These are phyloP conservation scores for Drosophila limbata DNA, from an alignment of 2,888 invertebrate species.

Conservation along the genomic window DNA sequence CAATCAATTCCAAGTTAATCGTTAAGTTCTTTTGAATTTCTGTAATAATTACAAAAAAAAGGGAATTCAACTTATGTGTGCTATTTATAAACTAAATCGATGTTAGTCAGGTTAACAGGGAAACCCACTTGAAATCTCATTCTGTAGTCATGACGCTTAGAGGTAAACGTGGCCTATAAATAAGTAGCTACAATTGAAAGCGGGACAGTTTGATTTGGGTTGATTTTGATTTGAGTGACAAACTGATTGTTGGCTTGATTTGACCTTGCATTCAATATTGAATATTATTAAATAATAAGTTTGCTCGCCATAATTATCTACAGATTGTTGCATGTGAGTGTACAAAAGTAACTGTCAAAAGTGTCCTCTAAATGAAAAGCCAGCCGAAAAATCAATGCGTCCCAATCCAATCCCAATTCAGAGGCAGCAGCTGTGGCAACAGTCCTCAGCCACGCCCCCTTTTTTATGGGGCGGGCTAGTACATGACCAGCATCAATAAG, in stretches of 20 bases:
- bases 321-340: constrained; percentile 29
- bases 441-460: not conserved
- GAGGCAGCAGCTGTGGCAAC: constrained; percentile 58
- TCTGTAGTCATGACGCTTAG: constrained; percentile 7
- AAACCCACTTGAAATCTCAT: constrained; percentile 21
- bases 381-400: constrained; percentile 67
- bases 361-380: constrained; percentile 66
- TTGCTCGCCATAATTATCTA: constrained; percentile 40
- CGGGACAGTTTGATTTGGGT: not conserved
- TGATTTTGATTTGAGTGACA: constrained; percentile 7
- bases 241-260: constrained; percentile 5
- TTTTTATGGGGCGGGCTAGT: constrained; percentile 33
- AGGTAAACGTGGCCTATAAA: constrained; percentile 2
- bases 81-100: constrained; percentile 22
- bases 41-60: not conserved
- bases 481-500: constrained; percentile 78
- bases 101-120: not conserved
- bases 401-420: constrained; percentile 7
- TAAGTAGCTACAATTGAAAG: constrained; percentile 8
- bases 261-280: constrained; percentile 4
- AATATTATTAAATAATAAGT: constrained; percentile 3
- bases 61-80: constrained; percentile 7
- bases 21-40: too few relatives aligned
- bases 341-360: constrained; percentile 58
- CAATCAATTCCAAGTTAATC: not conserved